Percentiles rank a stretch among this genome's conserved stretches.
Conservation (phyloP, 92 coral and sea anemone genomes). For the Galaxea fascicularis region DNA sequence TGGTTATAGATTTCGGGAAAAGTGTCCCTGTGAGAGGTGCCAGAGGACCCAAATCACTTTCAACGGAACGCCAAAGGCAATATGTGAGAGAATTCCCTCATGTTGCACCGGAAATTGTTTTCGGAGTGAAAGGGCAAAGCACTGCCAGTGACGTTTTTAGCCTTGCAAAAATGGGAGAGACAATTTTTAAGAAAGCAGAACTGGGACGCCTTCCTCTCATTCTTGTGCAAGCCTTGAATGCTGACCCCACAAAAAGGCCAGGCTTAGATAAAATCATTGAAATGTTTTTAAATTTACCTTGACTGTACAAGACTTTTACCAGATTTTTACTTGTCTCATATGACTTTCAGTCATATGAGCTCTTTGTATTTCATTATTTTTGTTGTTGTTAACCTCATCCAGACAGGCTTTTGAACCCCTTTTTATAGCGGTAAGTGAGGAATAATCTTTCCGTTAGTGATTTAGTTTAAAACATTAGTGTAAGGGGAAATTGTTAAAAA, state of each 20-base stretch:
- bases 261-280: constrained; percentile 8
- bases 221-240: constrained; percentile 26
- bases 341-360: neutral
- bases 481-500: neutral
- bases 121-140: constrained; percentile 46
- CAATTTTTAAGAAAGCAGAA: constrained; percentile 37
- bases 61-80: neutral
- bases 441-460: neutral
- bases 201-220: constrained; percentile 39
- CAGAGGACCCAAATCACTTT: constrained; percentile 28
- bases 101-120: constrained; percentile 64
- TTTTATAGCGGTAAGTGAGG: neutral
- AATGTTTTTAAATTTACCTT: neutral
- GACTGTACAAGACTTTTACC: neutral
- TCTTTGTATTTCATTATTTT: neutral
- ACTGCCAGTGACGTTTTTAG: constrained; percentile 62
- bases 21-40: constrained; percentile 31
- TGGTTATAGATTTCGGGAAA: constrained; percentile 66
- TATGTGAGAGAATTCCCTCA: constrained; percentile 49
- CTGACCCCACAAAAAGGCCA: constrained; percentile 36
- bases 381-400: constrained; percentile 5
- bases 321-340: neutral
- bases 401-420: constrained; percentile 3
- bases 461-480: too few species aligned
- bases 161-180: constrained; percentile 52